Base-by-base conservation (phyloP, 2,888 invertebrate genomes). In the Oscheius sp. region DNA sequence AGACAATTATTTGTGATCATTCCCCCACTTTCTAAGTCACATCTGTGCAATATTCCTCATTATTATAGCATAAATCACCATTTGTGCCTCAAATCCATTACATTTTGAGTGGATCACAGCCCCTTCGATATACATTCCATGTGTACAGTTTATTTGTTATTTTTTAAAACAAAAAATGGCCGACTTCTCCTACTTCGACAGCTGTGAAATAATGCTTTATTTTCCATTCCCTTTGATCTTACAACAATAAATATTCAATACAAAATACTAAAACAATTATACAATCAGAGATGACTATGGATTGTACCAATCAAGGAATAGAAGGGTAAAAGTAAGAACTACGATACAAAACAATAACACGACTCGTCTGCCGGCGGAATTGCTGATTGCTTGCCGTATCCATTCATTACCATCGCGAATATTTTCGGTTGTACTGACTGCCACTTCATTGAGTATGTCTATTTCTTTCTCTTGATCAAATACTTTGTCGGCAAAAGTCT, bases 281-380 rank as follows among this genome's bases (percentile, higher is more conserved):
- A 69, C 29, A 69, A 29, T 53, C 16, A 55, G 23, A 45, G 9
- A 68, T 27, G n/a, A 29, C 7, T 56, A 73, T 55, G 89, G 88
- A 91, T 98, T 98, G 89, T 98, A 99, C 98, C 98, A 99, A 91
- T 99, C 97, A 69, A 99, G 91, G 90, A 99, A 99, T 12, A 99
- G 91, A 68, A 99, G 91, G 23, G 96, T 94, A 89, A 98, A 95
- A 49, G 97, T 95, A 93, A 97, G 93, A 49, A 98, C 95, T 82
- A 98, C 91, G 70, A 99, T 91, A 89, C 97, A 96, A 90, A 99
- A 98, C 35, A 99, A 90, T 72, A 97, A 93, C 92, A 95, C 96
- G 16, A 96, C 95, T 84, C 98, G 91, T 49, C 97, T 92, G 0
- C 96, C 95, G 0, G 98, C 98, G 90, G 96, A 96, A 87, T 98